Conservation (phyloP, 1,140 invertebrate genomes). For the Diorhabda elongata region DNA sequence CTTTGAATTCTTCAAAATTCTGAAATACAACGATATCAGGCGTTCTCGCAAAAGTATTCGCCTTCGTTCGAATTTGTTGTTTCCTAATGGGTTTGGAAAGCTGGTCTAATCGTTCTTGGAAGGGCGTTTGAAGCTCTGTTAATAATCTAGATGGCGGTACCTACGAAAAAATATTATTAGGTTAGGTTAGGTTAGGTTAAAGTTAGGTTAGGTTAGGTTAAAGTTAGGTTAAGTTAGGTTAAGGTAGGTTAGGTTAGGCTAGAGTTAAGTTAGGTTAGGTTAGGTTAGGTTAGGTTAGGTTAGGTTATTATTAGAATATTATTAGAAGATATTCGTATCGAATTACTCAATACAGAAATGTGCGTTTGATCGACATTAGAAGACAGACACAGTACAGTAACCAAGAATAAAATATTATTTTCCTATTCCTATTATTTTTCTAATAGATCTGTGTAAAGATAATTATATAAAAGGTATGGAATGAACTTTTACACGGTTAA, state of each 20-base stretch:
- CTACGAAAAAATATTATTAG: slow-evolving; percentile 19
- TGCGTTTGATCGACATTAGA: too few species aligned
- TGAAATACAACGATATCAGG: slow-evolving; percentile 49
- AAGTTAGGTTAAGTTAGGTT: neutral
- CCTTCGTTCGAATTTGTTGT: slow-evolving; percentile 22
- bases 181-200: too few species aligned
- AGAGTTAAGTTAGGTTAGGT: neutral
- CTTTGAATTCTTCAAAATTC: slow-evolving; percentile 43
- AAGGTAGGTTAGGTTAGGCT: too few species aligned
- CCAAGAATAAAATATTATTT: too few species aligned
- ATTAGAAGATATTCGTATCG: neutral
- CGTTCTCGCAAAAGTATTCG: slow-evolving; percentile 36
- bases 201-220: neutral
- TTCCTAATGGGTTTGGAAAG: slow-evolving; percentile 28
- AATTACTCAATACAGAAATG: neutral
- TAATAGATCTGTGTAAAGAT: too few species aligned
- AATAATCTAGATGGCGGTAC: slow-evolving; percentile 34
- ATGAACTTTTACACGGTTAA: too few species aligned
- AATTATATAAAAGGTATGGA: too few species aligned
- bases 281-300: neutral
- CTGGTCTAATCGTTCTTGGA: slow-evolving; percentile 36
- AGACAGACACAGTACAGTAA: too few species aligned
- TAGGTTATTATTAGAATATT: neutral
- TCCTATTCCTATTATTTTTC: too few species aligned
- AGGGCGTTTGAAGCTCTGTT: slow-evolving; percentile 30